Base-by-base conservation (phyloP, 1,140 invertebrate genomes). In the Leptinotarsa lineolata region DNA sequence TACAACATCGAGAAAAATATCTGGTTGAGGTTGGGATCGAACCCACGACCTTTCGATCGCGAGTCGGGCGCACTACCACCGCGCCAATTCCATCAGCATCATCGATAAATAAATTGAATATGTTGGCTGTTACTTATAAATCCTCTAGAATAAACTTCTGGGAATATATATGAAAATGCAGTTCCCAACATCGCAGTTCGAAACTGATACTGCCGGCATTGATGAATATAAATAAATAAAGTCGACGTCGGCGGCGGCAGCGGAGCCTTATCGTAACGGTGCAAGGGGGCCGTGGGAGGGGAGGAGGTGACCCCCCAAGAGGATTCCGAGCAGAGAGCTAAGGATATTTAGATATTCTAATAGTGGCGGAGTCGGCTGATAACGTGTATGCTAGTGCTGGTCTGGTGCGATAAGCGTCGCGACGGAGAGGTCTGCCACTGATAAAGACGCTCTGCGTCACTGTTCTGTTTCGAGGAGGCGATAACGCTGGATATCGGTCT, bases 321-420 rank as follows among this genome's bases (percentile, higher is more conserved):
- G 79, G 78, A 73, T 73, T 76, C 22, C 48, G 18, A 59, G 48
- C 44, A 73, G 73, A 72, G 76, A 80, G 76, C 79, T 78, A 81
- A 79, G 83, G 82, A 83, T 84, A 84, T 84, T 84, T 84, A 84
- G 83, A 84, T 84, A 84, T 84, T 84, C 83, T 84, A 84, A 84
- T 84, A 83, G 83, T 83, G 82, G 82, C 80, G 81, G 80, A 80
- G 79, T 76, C 75, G 66, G 46, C 80, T 79, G 81, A 83, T 83
- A 83, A 83, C 81, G 79, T 80, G 80, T 79, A 80, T 82, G 79
- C 76, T 78, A 78, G 77, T 79, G 81, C 81, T 83, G 81, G 80
- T 73, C 81, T 71, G 79, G 79, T 67, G 78, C 76, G 81, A 83
- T 83, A 83, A 83, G 81, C 81, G 75, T 75, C 77, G 76, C 77